phyloP scores from a whole-genome alignment of 2,888 invertebrate genomes.

The Chironomus tentans region DNA sequence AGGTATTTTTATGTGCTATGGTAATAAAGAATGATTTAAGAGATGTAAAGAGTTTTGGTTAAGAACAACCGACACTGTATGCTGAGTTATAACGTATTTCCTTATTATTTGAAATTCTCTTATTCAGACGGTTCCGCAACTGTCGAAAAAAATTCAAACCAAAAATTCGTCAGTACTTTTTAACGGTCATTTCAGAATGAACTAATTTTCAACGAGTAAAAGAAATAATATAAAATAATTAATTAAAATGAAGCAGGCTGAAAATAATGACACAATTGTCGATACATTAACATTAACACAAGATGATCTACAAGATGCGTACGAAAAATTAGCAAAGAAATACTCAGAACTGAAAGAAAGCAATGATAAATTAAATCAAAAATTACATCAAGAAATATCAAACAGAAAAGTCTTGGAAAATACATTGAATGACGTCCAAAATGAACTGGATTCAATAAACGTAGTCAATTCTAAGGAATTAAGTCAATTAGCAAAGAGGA shows the following conservation, averaged over 20 bases:
- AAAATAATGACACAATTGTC: not conserved
- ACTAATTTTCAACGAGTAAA: too few species aligned
- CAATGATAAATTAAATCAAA: not conserved
- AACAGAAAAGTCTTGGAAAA: not conserved
- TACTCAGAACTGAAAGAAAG: not conserved
- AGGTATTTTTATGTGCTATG: too few species aligned
- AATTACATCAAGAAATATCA: not conserved
- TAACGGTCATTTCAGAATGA: too few species aligned
- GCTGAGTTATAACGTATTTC: too few species aligned
- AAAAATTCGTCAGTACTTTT: too few species aligned
- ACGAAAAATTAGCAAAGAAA: not conserved
- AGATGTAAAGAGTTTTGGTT: too few species aligned
- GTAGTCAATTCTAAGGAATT: not conserved
- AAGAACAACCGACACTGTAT: too few species aligned
- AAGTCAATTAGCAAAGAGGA: not conserved
- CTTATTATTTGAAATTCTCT: too few species aligned
- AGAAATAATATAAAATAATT: not conserved
- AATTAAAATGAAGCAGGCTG: not conserved
- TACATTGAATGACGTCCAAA: constrained; percentile 9
- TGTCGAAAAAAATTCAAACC: too few species aligned
- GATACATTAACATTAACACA: not conserved
- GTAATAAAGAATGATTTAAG: not conserved
- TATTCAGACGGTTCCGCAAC: too few species aligned
- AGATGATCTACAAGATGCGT: constrained; percentile 1
- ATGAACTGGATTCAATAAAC: constrained; percentile 2